phyloP scores from a whole-genome alignment of 35 echinoderm and acorn worm genomes.

The Heliocidaris tuberculata region DNA sequence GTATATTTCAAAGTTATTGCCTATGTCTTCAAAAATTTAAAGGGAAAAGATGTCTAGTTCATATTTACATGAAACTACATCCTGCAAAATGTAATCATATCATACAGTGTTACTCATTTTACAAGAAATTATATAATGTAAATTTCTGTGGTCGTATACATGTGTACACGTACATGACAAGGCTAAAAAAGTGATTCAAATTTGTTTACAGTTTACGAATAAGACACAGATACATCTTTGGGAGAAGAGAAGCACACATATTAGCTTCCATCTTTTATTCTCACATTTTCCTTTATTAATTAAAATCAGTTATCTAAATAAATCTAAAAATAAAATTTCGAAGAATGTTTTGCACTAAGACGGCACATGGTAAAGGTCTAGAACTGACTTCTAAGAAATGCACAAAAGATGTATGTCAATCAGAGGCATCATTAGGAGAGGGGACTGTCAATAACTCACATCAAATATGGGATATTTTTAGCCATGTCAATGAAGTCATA shows the following conservation, averaged over 20 bases:
- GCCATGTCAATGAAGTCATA: background rate
- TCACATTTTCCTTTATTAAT: background rate
- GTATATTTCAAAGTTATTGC: background rate
- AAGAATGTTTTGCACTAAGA: too few relatives aligned
- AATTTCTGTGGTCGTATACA: background rate
- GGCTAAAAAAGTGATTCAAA: background rate
- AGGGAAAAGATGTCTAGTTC: background rate
- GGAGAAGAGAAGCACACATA: background rate
- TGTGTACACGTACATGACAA: background rate
- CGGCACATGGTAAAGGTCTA: too few relatives aligned
- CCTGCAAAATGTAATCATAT: background rate
- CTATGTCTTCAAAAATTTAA: background rate
- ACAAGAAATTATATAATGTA: background rate
- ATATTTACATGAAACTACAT: background rate
- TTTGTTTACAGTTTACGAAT: background rate
- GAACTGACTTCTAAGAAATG: too few relatives aligned
- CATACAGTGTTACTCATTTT: background rate
- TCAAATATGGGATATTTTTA: background rate
- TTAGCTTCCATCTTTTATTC: background rate
- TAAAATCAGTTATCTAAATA: background rate
- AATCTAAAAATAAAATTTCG: background rate
- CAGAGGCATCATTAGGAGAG: too few relatives aligned
- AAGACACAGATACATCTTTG: slow-evolving; percentile 10
- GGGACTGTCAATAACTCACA: too few relatives aligned
- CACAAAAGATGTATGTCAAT: too few relatives aligned